These are phyloP conservation scores for Percopsis omiscomaycus DNA, from an alignment of 2,797 vertebrate genomes.

Conservation along the genomic window DNA sequence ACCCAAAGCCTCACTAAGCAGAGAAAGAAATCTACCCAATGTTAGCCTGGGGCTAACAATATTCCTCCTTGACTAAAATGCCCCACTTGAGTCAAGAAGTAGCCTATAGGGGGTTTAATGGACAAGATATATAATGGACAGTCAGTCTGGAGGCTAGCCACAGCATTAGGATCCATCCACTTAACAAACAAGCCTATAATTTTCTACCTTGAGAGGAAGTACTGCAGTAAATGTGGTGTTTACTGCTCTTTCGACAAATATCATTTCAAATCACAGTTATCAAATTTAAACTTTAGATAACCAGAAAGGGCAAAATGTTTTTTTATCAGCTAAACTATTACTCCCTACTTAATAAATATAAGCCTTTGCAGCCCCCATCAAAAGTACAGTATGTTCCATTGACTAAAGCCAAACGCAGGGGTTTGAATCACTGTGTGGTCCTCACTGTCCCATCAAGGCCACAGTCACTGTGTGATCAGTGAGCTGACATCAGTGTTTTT, in stretches of 20 bases:
- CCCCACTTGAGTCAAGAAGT: slow-evolving; percentile 9
- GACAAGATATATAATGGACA: slow-evolving; percentile 18
- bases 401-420: slow-evolving; percentile 7
- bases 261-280: slow-evolving; percentile 5
- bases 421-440: slow-evolving; percentile 18
- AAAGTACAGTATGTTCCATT: slow-evolving; percentile 9
- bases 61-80: slow-evolving; percentile 23
- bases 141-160: slow-evolving; percentile 11
- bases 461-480: slow-evolving; percentile 49
- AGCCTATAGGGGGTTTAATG: slow-evolving; percentile 38
- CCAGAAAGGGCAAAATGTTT: slow-evolving; percentile 1
- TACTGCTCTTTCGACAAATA: slow-evolving; percentile 10
- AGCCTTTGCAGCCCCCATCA: background rate
- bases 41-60: slow-evolving; percentile 5
- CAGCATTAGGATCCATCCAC: slow-evolving; percentile 14
- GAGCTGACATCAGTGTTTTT: slow-evolving; percentile 69
- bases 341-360: too few relatives aligned
- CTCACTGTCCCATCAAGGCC: slow-evolving; percentile 34
- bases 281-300: slow-evolving; percentile 22
- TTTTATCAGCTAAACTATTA: background rate
- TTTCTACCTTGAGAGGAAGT: background rate
- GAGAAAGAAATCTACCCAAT: slow-evolving; percentile 1
- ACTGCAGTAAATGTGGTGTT: slow-evolving; percentile 19
- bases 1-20: background rate
- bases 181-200: slow-evolving; percentile 29